Evolutionary conservation across 2,113 vertebrate species (phyloP).

Genomic region (Atherinomorus stipes): DNA sequence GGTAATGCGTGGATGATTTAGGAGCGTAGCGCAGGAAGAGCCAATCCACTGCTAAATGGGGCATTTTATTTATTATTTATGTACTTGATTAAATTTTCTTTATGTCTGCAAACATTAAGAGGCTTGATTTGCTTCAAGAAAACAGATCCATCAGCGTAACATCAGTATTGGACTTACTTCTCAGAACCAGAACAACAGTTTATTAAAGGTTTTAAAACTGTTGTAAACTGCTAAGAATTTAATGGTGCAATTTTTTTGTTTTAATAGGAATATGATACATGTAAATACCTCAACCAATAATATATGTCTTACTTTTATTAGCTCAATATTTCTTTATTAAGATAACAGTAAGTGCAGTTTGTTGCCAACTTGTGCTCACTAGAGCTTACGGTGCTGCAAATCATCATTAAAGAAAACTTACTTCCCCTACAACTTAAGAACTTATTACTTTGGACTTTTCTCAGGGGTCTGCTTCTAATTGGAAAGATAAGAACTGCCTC

Average conservation of each 20-base stretch:
- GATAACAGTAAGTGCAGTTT: neutral
- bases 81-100: neutral
- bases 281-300: neutral
- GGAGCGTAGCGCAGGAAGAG: constrained; percentile 52
- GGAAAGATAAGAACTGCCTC: neutral
- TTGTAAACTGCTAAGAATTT: neutral
- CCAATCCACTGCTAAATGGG: constrained; percentile 69
- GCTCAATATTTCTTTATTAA: neutral
- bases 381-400: neutral
- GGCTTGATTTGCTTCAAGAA: constrained; percentile 60
- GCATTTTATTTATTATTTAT: constrained; percentile 71
- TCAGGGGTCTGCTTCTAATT: neutral
- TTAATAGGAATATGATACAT: neutral
- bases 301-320: neutral
- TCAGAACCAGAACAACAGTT: constrained; percentile 26
- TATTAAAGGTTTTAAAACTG: constrained; percentile 32
- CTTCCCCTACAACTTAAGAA: neutral
- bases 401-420: neutral
- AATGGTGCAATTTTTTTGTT: neutral
- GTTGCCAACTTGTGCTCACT: neutral
- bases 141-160: constrained; percentile 60
- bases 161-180: constrained; percentile 43
- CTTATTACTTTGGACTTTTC: neutral
- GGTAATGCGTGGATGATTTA: constrained; percentile 66
- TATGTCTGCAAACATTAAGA: constrained; percentile 62